phyloP scores from a whole-genome alignment of 1,140 invertebrate species.

The Oncopodura yosiiana region DNA sequence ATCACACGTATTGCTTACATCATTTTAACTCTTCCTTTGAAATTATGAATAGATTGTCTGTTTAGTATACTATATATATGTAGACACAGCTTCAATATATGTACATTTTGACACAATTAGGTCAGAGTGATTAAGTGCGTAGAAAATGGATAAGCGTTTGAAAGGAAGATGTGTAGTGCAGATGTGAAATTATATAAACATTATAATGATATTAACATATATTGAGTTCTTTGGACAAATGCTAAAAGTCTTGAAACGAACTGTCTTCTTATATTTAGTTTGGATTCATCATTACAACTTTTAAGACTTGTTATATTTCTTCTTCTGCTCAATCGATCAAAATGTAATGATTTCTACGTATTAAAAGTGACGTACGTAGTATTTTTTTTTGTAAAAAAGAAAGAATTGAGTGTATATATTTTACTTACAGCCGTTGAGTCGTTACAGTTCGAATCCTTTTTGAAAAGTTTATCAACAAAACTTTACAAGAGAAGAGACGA shows the following conservation, averaged over 20 bases:
- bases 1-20: not conserved
- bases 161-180: slow-evolving; percentile 5
- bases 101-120: slow-evolving; percentile 13
- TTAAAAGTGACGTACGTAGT: too few relatives aligned
- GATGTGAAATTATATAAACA: not conserved
- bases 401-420: too few relatives aligned
- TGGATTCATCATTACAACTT: not conserved
- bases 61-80: slow-evolving; percentile 1
- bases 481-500: too few relatives aligned
- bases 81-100: not conserved
- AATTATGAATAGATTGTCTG: slow-evolving; percentile 2
- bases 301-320: slow-evolving; percentile 9
- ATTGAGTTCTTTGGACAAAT: not conserved
- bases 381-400: too few relatives aligned
- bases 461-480: too few relatives aligned
- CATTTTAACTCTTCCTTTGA: slow-evolving; percentile 3
- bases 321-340: slow-evolving; percentile 10
- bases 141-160: not conserved
- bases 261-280: too few relatives aligned
- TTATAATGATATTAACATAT: not conserved
- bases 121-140: slow-evolving; percentile 17
- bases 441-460: too few relatives aligned
- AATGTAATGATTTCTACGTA: too few relatives aligned
- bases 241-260: too few relatives aligned
- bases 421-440: too few relatives aligned